Conservation (phyloP, 2,113 vertebrate genomes). For the Sapajus apella region DNA sequence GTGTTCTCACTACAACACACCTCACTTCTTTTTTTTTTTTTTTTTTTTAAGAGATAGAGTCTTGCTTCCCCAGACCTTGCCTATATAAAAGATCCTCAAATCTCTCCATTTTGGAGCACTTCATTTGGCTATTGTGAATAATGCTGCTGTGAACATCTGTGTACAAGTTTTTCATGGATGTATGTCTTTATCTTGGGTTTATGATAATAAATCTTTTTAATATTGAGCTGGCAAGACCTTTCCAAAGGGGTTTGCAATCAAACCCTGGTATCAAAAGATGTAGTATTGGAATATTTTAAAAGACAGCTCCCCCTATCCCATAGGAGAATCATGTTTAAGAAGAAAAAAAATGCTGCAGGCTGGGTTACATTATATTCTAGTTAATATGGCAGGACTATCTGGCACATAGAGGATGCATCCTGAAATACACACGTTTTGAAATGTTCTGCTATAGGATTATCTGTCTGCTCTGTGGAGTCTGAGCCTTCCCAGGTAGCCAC, state of each 20-base stretch:
- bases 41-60: no score
- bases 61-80: background rate
- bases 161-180: background rate
- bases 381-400: slow-evolving; percentile 30
- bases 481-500: background rate
- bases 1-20: background rate
- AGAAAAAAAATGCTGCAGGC: background rate
- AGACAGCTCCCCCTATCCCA: background rate
- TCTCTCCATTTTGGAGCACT: background rate
- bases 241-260: background rate
- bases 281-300: background rate
- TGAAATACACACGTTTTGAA: no score
- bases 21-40: background rate
- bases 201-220: slow-evolving; percentile 7
- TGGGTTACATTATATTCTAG: background rate
- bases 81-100: background rate
- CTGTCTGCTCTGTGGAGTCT: background rate
- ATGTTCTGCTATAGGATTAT: no score
- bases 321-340: background rate
- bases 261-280: background rate
- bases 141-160: background rate
- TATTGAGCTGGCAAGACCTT: background rate
- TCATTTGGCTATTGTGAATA: background rate
- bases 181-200: background rate
- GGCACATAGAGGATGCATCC: background rate